Conservation (phyloP, 2,797 vertebrate genomes). For the Helarctos malayanus region DNA sequence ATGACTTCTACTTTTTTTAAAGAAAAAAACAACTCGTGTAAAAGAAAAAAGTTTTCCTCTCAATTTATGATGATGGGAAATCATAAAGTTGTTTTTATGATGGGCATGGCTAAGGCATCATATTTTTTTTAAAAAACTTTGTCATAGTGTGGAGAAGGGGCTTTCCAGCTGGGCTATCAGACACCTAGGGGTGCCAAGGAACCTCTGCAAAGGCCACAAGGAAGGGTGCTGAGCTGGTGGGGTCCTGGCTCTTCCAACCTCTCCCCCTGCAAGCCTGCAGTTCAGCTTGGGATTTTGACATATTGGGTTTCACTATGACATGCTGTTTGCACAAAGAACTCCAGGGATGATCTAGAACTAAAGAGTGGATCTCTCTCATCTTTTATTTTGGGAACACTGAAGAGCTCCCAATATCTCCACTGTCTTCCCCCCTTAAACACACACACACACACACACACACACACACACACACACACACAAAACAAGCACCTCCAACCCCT, state of each 20-base stretch:
- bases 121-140: not conserved
- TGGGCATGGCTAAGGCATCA: not conserved
- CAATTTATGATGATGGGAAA: not conserved
- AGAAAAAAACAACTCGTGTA: conserved; percentile 33
- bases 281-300: not conserved
- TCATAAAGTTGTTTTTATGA: conserved; percentile 38
- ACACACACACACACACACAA: not conserved
- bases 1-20: not conserved
- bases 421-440: not conserved
- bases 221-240: not conserved
- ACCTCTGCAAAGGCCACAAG: not conserved
- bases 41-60: conserved; percentile 41
- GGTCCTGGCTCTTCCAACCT: not conserved
- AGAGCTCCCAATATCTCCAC: not conserved
- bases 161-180: not conserved
- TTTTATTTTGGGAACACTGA: not conserved
- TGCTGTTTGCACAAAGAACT: not conserved
- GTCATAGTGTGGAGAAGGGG: not conserved
- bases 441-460: not conserved
- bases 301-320: not conserved
- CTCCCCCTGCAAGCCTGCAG: not conserved
- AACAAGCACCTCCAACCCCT: not conserved
- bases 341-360: not conserved
- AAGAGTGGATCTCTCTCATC: not conserved
- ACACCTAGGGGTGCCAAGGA: not conserved